A percentile compares a stretch with the other conserved stretches of the same genome.
Evolutionary conservation across 2,797 vertebrate species (phyloP).

Genomic region (Eulemur albifrons): DNA sequence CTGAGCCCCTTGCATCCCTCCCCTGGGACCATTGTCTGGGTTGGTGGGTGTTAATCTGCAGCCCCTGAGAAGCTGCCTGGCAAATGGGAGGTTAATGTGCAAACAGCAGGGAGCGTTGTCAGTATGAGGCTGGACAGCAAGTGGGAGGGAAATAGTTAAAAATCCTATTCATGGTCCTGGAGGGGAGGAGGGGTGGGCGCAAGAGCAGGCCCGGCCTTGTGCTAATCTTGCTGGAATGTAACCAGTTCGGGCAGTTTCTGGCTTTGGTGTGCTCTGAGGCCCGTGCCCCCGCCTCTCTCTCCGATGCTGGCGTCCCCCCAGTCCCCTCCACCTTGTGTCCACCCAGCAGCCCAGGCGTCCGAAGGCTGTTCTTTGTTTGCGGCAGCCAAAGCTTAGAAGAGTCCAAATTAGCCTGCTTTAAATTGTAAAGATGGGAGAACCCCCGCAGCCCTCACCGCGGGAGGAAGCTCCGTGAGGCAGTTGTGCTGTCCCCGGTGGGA

Average conservation of each 20-base stretch:
- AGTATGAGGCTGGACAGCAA: constrained; percentile 61
- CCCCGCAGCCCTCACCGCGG: background rate
- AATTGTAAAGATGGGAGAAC: background rate
- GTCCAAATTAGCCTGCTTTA: background rate
- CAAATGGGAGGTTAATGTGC: constrained; percentile 71
- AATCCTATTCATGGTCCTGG: constrained; percentile 74
- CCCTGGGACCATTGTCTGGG: constrained; percentile 63
- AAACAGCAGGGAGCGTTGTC: constrained; percentile 77
- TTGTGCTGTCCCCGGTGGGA: too few species aligned
- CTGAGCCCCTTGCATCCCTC: constrained; percentile 30
- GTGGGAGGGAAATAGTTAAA: constrained; percentile 82
- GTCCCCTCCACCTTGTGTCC: background rate
- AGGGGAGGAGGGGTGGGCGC: constrained; percentile 62
- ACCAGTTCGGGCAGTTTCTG: constrained; percentile 84
- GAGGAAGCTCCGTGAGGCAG: background rate
- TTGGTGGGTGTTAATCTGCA: constrained; percentile 76
- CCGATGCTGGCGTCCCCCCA: background rate
- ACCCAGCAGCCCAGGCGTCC: background rate
- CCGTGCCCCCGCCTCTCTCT: background rate
- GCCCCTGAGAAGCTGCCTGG: constrained; percentile 72
- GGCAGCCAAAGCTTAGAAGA: background rate
- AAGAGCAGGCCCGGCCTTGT: constrained; percentile 77
- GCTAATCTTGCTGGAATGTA: constrained; percentile 88
- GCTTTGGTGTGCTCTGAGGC: constrained; percentile 55
- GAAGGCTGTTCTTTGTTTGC: constrained; percentile 22